phyloP scores from a whole-genome alignment of 1,140 invertebrate genomes.

The Drosophila setifemur region DNA sequence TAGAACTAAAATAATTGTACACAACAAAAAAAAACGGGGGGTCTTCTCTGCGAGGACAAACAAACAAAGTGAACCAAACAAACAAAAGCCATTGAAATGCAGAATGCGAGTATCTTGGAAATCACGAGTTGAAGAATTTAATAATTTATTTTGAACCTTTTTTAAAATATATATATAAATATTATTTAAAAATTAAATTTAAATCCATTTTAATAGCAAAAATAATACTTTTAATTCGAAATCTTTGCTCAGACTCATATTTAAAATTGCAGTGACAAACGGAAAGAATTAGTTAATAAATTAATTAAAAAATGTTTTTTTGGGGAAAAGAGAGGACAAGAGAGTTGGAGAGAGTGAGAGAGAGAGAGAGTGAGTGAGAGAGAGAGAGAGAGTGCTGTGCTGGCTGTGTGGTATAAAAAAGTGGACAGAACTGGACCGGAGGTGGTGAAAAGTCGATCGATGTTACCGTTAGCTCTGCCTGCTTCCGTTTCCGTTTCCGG shows the following conservation, averaged over 20 bases:
- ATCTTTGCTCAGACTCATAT: too few species aligned
- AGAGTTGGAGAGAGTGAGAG: not conserved
- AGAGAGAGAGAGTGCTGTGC: constrained; percentile 7
- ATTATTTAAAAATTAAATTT: too few species aligned
- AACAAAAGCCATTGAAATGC: too few species aligned
- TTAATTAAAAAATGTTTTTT: too few species aligned
- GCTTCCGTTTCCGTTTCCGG: constrained; percentile 8
- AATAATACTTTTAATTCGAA: too few species aligned
- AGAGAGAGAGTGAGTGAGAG: not conserved
- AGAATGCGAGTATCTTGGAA: too few species aligned
- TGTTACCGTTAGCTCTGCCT: constrained; percentile 21
- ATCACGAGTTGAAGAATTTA: too few species aligned
- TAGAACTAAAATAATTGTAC: constrained; percentile 43
- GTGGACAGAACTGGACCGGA: constrained; percentile 21
- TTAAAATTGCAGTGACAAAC: too few species aligned
- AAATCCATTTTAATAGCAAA: too few species aligned
- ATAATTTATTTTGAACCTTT: too few species aligned
- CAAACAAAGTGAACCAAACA: constrained; percentile 2
- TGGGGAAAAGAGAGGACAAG: not conserved
- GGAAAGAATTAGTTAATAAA: too few species aligned
- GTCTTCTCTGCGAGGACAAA: constrained; percentile 3
- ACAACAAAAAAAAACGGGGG: constrained; percentile 33
- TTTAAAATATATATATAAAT: too few species aligned
- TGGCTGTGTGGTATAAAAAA: constrained; percentile 28
- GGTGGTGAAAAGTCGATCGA: constrained; percentile 30